A percentile compares a stretch with the other conserved stretches of the same genome.
phyloP scores from a whole-genome alignment of 2,888 invertebrate genomes.

The Pedicia rivosa region DNA sequence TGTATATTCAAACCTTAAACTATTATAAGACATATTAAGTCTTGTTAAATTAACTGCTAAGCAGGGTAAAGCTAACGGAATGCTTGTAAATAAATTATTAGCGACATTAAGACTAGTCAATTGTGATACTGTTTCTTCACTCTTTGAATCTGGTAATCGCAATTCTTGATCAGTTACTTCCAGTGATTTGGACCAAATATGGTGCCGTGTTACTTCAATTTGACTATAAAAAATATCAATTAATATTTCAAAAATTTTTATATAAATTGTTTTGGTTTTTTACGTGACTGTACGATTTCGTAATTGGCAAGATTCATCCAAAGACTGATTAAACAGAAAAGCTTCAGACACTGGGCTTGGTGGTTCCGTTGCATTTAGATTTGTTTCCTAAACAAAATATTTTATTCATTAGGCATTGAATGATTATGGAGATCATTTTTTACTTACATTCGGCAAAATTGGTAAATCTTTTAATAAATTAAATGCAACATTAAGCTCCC shows the following conservation, averaged over 20 bases:
- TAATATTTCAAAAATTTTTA: no score
- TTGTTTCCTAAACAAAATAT: constrained; percentile 1
- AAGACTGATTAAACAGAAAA: constrained; percentile 9
- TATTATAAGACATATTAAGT: constrained; percentile 85
- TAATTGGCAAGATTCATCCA: not conserved
- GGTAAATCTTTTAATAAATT: constrained; percentile 71
- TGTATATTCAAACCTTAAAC: constrained; percentile 32
- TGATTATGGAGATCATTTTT: not conserved
- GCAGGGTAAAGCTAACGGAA: constrained; percentile 82
- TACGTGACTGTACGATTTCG: constrained; percentile 4
- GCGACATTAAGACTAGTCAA: constrained; percentile 69
- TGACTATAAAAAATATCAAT: constrained; percentile 35
- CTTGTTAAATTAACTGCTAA: constrained; percentile 72
- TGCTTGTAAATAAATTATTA: constrained; percentile 75
- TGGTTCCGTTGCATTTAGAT: constrained; percentile 3
- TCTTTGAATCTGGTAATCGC: constrained; percentile 37
- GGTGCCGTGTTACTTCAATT: constrained; percentile 54
- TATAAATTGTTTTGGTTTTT: no score
- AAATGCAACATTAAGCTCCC: constrained; percentile 77
- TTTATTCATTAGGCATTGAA: not conserved
- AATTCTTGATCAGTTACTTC: constrained; percentile 49
- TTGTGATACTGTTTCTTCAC: constrained; percentile 41
- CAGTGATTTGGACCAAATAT: constrained; percentile 54
- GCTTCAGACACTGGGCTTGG: constrained; percentile 10
- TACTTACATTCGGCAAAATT: constrained; percentile 22